These are phyloP conservation scores for Agrotis exclamationis DNA, from an alignment of 2,888 invertebrate genomes.

Conservation along the genomic window DNA sequence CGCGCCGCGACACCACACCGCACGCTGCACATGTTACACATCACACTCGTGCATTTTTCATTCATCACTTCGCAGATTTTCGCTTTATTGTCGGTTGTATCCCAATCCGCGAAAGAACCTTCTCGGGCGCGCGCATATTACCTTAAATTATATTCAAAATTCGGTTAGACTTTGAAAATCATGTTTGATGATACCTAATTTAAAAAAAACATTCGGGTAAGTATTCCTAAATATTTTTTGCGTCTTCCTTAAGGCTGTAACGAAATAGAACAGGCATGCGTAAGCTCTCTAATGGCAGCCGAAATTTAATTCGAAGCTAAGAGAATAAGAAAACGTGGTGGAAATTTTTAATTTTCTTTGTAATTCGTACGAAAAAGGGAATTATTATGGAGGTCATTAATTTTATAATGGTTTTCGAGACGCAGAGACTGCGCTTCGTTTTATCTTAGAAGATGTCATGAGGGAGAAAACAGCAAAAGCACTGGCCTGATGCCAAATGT, in stretches of 20 bases:
- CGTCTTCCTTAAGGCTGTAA: slow-evolving; percentile 47
- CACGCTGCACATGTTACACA: slow-evolving; percentile 72
- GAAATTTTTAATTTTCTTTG: slow-evolving; percentile 38
- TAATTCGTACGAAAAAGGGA: slow-evolving; percentile 18
- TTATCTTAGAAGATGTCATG: slow-evolving; percentile 84
- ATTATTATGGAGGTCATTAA: slow-evolving; percentile 50
- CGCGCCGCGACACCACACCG: slow-evolving; percentile 73
- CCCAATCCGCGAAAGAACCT: slow-evolving; percentile 47
- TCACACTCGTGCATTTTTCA: slow-evolving; percentile 80
- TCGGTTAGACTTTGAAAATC: slow-evolving; percentile 50
- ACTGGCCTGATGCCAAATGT: slow-evolving; percentile 87
- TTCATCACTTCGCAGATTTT: slow-evolving; percentile 77
- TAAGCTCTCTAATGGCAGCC: slow-evolving; percentile 69
- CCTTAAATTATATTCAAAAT: slow-evolving; percentile 59
- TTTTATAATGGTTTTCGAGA: slow-evolving; percentile 67
- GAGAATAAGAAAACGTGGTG: slow-evolving; percentile 45
- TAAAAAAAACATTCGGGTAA: slow-evolving; percentile 55
- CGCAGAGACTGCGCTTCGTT: slow-evolving; percentile 76
- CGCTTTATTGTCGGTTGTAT: slow-evolving; percentile 66
- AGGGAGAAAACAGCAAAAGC: slow-evolving; percentile 85
- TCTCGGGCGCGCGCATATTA: slow-evolving; percentile 56
- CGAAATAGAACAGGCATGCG: slow-evolving; percentile 67
- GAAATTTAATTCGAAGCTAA: slow-evolving; percentile 48
- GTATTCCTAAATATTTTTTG: slow-evolving; percentile 55
- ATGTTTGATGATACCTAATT: slow-evolving; percentile 45